Evolutionary conservation across 2,797 vertebrate genomes (phyloP), one percentile per base, ranked within the genome.

Genomic region (Betta splendens): DNA sequence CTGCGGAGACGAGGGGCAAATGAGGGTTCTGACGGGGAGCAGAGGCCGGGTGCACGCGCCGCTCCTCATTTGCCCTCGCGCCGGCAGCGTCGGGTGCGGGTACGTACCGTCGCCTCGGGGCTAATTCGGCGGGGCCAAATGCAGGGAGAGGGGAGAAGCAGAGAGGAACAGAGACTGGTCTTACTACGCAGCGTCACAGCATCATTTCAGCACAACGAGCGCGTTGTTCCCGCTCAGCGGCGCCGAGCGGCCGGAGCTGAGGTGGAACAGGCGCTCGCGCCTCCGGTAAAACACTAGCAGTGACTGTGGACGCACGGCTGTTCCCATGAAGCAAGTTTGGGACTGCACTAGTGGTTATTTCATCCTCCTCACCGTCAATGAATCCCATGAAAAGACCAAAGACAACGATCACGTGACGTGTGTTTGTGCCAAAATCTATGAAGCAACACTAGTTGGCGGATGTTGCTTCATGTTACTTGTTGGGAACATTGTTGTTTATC

Each of bases 61-160:
- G 2, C 71, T 84, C 64, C 70, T 86, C 84, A 69, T 92, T 89
- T 90, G 84, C 85, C 90, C 88, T 73, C 69, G 69, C 50, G 78
- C 70, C 48, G 50, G 54, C 11, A 21, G 92, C 90, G 23, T 87
- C 65, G 56, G 70, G 64, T 84, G 86, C 95, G 94, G 94, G 94
- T 98, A 98, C 96, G 74, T 98, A 97, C 97, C 96, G 88, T 92
- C 76, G 93, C 91, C 94, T 89, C 93, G 94, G 91, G 94, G 94
- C 95, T 98, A 97, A 91, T 58, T 92, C 94, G 90, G 92, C 93
- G 89, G 91, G 83, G 88, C 93, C 93, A 88, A 94, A 93, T 90
- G 94, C 94, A 92, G 89, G 81, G 83, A 85, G 85, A 85, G 80
- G 83, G 83, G 72, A 84, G 88, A 89, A 89, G 93, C 92, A 89